These are phyloP conservation scores for Tinamus guttatus DNA, from an alignment of 2,113 vertebrate genomes.

Conservation along the genomic window DNA sequence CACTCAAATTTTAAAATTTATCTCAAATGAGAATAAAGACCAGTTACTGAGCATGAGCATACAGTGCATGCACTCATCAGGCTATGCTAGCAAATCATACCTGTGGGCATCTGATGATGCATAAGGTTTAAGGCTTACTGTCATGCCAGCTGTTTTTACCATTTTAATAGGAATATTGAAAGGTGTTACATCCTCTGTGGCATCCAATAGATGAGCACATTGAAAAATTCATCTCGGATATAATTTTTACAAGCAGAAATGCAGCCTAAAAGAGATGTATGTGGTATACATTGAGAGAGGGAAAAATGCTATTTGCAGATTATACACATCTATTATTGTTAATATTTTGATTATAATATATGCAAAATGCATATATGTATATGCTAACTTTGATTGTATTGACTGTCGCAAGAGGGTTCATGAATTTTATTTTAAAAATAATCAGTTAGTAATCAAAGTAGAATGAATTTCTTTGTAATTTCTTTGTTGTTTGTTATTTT, in stretches of 20 bases:
- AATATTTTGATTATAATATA: neutral
- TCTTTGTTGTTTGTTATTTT: neutral
- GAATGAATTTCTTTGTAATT: neutral
- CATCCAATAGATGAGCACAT: neutral
- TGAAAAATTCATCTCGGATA: neutral
- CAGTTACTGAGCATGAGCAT: neutral
- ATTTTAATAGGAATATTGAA: neutral
- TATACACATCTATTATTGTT: neutral
- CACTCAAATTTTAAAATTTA: neutral
- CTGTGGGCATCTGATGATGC: neutral
- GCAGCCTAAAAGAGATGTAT: neutral
- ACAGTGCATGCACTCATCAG: neutral
- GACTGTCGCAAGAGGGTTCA: neutral
- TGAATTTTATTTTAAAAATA: neutral
- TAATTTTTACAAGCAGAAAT: neutral
- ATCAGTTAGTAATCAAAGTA: neutral
- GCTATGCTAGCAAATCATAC: neutral
- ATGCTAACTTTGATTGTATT: neutral
- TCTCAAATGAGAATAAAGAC: neutral
- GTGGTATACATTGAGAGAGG: neutral
- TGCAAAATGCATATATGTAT: neutral
- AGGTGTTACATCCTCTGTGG: neutral
- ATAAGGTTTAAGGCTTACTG: neutral
- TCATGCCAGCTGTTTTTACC: neutral
- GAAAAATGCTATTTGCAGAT: neutral